These are phyloP conservation scores for Mus musculus DNA, from an alignment of 2,113 vertebrate species.

Conservation along the genomic window DNA sequence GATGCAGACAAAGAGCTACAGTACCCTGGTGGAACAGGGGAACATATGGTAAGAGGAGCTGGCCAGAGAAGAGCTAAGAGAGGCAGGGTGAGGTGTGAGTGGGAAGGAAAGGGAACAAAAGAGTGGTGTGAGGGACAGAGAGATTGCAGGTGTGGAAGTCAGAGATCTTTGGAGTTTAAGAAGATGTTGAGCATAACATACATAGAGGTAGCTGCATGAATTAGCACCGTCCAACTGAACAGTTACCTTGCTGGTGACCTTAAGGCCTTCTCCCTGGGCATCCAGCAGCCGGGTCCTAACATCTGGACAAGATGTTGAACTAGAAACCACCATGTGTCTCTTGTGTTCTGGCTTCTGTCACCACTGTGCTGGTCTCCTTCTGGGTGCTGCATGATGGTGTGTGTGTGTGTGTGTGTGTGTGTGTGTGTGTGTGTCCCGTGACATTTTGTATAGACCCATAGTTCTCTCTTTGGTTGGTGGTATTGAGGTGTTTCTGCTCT, in stretches of 20 bases:
- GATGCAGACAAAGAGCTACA: not conserved
- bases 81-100: not conserved
- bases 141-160: not conserved
- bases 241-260: not conserved
- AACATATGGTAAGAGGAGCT: not conserved
- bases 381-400: rapidly evolving
- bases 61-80: not conserved
- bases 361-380: rapidly evolving
- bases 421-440: no score
- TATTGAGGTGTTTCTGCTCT: not conserved
- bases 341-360: not conserved
- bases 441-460: rapidly evolving
- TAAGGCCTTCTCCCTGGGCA: not conserved
- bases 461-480: not conserved
- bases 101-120: no score
- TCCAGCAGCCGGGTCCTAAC: not conserved
- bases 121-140: not conserved
- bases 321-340: not conserved
- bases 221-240: not conserved
- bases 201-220: not conserved
- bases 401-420: no score
- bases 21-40: not conserved
- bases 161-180: not conserved
- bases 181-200: not conserved
- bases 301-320: not conserved